Evolutionary conservation across 2,113 vertebrate species (phyloP).

Genomic region (Prinia subflava): DNA sequence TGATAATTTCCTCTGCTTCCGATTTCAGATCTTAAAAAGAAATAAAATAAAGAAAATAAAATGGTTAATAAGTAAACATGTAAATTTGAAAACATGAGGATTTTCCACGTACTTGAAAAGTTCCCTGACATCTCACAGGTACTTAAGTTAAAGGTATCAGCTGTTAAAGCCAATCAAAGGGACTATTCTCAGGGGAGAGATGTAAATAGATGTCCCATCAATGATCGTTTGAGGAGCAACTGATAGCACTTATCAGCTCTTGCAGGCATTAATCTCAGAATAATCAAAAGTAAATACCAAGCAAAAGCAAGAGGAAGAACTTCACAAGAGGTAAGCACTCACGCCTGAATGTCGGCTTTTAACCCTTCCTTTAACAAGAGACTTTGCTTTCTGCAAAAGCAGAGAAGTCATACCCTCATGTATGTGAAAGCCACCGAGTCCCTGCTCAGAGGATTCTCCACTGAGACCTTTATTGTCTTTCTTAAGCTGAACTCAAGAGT

Average conservation of each 20-base stretch:
- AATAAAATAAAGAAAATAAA: not conserved
- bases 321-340: not conserved
- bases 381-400: not conserved
- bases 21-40: slow-evolving; percentile 9
- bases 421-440: not conserved
- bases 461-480: not conserved
- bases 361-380: not conserved
- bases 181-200: slow-evolving; percentile 24
- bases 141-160: slow-evolving; percentile 37
- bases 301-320: slow-evolving; percentile 7
- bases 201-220: slow-evolving; percentile 25
- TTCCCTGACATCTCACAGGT: not conserved
- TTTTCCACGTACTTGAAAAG: slow-evolving; percentile 15
- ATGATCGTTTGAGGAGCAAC: slow-evolving; percentile 20
- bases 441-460: not conserved
- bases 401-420: not conserved
- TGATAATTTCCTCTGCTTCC: slow-evolving; percentile 7
- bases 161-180: slow-evolving; percentile 40
- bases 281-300: slow-evolving; percentile 65
- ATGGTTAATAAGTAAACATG: not conserved
- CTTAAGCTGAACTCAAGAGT: not conserved
- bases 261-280: slow-evolving; percentile 51
- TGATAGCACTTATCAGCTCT: slow-evolving; percentile 55
- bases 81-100: not conserved
- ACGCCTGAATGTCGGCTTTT: not conserved